Percentiles rank a stretch among this genome's conserved stretches.
phyloP scores from a whole-genome alignment of 2,797 vertebrate species.

The Amphiprion clarkii region DNA sequence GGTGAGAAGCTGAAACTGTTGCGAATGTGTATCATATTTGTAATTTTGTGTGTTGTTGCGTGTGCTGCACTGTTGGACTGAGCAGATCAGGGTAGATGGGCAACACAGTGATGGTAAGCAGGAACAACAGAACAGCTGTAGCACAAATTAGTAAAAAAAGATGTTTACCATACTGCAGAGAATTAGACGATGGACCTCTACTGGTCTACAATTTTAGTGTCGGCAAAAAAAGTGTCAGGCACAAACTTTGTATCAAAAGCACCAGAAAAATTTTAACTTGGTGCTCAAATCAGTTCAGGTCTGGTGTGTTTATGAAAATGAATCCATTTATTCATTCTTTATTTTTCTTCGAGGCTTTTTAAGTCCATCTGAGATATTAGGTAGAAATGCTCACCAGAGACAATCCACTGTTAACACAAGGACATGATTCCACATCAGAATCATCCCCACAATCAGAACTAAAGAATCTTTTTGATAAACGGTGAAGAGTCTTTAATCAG shows the following conservation, averaged over 20 bases:
- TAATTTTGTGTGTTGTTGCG: slow-evolving; percentile 48
- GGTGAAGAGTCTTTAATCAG: background rate
- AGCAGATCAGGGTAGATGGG: slow-evolving; percentile 42
- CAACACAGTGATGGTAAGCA: slow-evolving; percentile 2
- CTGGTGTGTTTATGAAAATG: slow-evolving; percentile 4
- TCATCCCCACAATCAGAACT: background rate
- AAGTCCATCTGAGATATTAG: too few species aligned
- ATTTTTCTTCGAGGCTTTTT: background rate
- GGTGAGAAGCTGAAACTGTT: slow-evolving; percentile 40
- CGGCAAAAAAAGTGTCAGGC: too few species aligned
- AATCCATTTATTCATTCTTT: background rate
- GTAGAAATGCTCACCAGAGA: too few species aligned
- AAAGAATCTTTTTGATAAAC: background rate
- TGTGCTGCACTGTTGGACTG: slow-evolving; percentile 46
- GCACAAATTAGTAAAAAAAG: too few species aligned
- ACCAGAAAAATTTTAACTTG: too few species aligned
- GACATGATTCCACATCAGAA: background rate
- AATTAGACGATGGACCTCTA: too few species aligned
- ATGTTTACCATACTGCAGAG: too few species aligned
- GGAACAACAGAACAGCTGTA: background rate
- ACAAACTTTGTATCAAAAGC: background rate
- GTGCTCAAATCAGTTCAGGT: background rate
- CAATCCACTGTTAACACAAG: background rate
- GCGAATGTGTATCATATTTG: slow-evolving; percentile 53
- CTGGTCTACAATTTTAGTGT: too few species aligned